Evolutionary conservation across 2,888 invertebrate species (phyloP).

Genomic region (Eurois occulta): DNA sequence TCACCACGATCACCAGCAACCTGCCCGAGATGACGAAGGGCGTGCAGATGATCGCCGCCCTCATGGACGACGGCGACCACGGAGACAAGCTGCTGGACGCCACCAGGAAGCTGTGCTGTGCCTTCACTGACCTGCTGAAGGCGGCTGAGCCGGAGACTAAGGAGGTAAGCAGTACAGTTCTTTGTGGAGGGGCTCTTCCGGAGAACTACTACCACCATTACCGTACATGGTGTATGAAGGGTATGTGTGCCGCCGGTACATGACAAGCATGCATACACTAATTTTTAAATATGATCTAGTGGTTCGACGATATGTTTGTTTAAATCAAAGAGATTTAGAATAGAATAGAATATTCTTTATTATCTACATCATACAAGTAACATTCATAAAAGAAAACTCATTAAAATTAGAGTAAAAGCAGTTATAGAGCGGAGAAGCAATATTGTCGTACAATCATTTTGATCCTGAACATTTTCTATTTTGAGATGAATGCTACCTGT

Average conservation of each 20-base stretch:
- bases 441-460: no score
- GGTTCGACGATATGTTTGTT: neutral
- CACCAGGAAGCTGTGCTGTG: slow-evolving; percentile 96
- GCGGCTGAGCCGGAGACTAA: slow-evolving; percentile 98
- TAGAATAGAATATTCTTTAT: no score
- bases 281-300: no score
- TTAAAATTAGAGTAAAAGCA: no score
- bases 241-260: neutral
- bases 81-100: slow-evolving; percentile 97
- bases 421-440: no score
- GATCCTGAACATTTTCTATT: no score
- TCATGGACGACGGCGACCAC: slow-evolving; percentile 96
- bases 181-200: neutral
- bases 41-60: slow-evolving; percentile 98
- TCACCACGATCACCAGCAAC: slow-evolving; percentile 98
- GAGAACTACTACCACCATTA: neutral
- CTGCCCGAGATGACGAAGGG: slow-evolving; percentile 98
- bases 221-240: neutral
- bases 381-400: no score
- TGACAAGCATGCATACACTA: no score
- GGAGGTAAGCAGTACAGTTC: slow-evolving; percentile 89
- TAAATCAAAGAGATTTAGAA: neutral
- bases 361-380: no score
- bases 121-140: slow-evolving; percentile 98
- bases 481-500: no score